A percentile compares a stretch with the other conserved stretches of the same genome.
These are phyloP conservation scores for Melanostoma mellinum DNA, from an alignment of 2,888 invertebrate genomes.

Conservation along the genomic window DNA sequence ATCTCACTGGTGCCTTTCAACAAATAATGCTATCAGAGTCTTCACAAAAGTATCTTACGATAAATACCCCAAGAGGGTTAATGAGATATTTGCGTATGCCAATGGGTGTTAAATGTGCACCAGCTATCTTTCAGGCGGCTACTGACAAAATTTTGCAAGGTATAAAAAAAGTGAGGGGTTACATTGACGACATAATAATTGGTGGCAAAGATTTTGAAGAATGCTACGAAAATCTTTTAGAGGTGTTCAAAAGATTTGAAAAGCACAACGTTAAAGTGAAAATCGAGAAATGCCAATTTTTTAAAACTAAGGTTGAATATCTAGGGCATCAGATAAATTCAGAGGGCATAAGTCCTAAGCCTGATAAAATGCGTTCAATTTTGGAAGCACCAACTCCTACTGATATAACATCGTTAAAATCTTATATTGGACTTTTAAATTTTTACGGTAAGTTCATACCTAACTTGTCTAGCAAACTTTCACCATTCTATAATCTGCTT, in stretches of 20 bases:
- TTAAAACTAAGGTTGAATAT: too few relatives aligned
- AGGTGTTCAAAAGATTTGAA: not conserved
- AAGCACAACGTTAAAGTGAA: not conserved
- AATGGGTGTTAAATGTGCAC: constrained; percentile 2
- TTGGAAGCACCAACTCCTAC: constrained; percentile 1
- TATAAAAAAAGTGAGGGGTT: constrained; percentile 1
- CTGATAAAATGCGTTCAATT: not conserved
- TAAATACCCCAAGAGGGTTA: not conserved
- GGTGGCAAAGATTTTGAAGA: not conserved
- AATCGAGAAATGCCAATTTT: not conserved
- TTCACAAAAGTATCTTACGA: not conserved
- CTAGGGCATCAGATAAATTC: too few relatives aligned
- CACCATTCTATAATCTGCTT: too few relatives aligned
- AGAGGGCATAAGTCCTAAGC: too few relatives aligned
- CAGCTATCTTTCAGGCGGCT: not conserved
- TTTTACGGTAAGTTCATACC: too few relatives aligned
- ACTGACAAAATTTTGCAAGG: not conserved
- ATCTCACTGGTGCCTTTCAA: constrained; percentile 1
- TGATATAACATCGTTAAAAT: not conserved
- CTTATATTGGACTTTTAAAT: not conserved
- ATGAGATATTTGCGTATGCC: not conserved
- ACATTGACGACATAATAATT: not conserved
- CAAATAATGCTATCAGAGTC: not conserved
- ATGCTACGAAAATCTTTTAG: not conserved
- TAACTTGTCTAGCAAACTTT: too few relatives aligned